A percentile compares a stretch with the other conserved stretches of the same genome.
These are phyloP conservation scores for Girardinichthys multiradiatus DNA, from an alignment of 2,113 vertebrate genomes.

Conservation along the genomic window DNA sequence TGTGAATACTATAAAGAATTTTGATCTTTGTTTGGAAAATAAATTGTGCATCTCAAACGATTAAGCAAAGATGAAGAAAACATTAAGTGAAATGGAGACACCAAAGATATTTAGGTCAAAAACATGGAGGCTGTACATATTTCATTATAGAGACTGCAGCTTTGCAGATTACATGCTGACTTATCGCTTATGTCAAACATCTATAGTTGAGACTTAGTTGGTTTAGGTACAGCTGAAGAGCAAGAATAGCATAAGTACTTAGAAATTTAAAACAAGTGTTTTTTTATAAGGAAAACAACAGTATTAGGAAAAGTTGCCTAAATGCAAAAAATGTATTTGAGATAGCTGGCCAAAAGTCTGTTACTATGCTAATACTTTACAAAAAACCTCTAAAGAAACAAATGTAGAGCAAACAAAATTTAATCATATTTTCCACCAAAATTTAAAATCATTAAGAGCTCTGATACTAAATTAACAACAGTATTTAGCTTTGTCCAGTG, in stretches of 20 bases:
- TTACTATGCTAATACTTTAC: background rate
- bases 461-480: slow-evolving; percentile 32
- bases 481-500: slow-evolving; percentile 29
- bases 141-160: too few species aligned
- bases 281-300: slow-evolving; percentile 10
- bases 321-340: background rate
- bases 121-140: background rate
- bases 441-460: slow-evolving; percentile 15
- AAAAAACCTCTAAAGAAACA: slow-evolving; percentile 10
- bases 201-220: background rate
- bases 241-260: background rate
- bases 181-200: slow-evolving; percentile 5
- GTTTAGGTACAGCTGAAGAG: background rate
- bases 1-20: too few species aligned
- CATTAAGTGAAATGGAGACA: background rate
- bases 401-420: background rate
- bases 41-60: too few species aligned
- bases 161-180: background rate
- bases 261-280: background rate
- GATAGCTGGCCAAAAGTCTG: too few species aligned
- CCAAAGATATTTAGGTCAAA: background rate
- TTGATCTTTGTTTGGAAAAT: too few species aligned
- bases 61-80: too few species aligned
- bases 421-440: background rate
- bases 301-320: slow-evolving; percentile 8